phyloP scores from a whole-genome alignment of 2,797 vertebrate genomes.

The Poliocrania exsul region DNA sequence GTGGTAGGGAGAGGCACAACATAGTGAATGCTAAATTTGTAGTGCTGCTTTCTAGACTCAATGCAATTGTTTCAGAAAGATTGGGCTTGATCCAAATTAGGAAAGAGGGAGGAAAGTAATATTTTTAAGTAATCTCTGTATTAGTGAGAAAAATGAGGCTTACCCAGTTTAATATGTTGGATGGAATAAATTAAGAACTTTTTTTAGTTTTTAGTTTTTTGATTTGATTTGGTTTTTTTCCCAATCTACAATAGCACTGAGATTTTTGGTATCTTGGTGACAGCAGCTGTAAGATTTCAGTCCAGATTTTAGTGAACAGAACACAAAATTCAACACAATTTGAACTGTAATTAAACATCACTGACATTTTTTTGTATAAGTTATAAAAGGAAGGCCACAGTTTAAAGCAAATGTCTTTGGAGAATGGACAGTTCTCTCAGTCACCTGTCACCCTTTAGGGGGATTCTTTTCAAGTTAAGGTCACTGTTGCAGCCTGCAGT shows the following conservation, averaged over 20 bases:
- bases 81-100: background rate
- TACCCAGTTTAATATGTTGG: background rate
- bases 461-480: background rate
- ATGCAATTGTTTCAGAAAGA: background rate
- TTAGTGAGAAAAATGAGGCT: conserved; percentile 7
- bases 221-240: background rate
- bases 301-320: background rate
- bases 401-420: background rate
- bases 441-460: background rate
- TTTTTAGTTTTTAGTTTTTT: background rate
- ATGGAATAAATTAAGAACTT: conserved; percentile 7
- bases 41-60: background rate
- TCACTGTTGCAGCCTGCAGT: background rate
- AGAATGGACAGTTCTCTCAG: background rate
- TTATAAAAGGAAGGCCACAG: background rate
- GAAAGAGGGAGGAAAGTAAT: background rate
- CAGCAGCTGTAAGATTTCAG: background rate
- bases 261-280: background rate
- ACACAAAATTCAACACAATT: background rate
- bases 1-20: conserved; percentile 13
- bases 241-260: background rate
- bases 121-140: background rate
- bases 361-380: background rate
- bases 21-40: background rate
- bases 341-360: background rate